Evolutionary conservation across 2,888 invertebrate genomes (phyloP), one percentile per base, ranked within the genome.

Genomic region (Mayetiola destructor): DNA sequence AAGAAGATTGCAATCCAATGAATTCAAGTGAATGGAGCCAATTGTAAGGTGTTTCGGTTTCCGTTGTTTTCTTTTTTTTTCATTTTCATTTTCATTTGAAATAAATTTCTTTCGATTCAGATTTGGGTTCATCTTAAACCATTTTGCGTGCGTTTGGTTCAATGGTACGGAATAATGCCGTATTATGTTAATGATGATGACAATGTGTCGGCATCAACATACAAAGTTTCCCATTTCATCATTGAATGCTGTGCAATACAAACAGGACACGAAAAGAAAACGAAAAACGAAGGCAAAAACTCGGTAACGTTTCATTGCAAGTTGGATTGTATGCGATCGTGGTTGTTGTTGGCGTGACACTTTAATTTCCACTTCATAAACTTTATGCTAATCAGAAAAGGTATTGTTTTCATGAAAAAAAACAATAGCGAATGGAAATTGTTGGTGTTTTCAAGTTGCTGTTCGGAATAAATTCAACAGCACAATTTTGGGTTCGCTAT

Each of bases 361-460:
- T 48, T 48, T 48, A 48, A 48, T 48, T 48, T 48, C 48, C 48
- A 48, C 48, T 48, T 48, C 48, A 48, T 48, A 48, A 48, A 48
- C 27, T 48, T 48, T 48, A 48, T 48, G 48, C 48, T 48, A 48
- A 48, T 48, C 48, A 48, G 48, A 48, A 27, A 48, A 48, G 48
- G 48, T 48, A 48, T 48, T 48, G 48, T 48, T 48, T 48, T 48
- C 27, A 48, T 48, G 23, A 48, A 23, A 48, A 48, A 23, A 48
- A n/a, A n/a, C n/a, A n/a, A n/a, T n/a, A n/a, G n/a, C n/a, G n/a
- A n/a, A 27, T 48, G 48, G 48, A 14, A 48, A 16, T 27, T 27
- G 48, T 27, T 48, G 27, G 27, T 27, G 27, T 48, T 48, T 48
- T n/a, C n/a, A 48, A 48, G 48, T 27, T 48, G 23, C 23, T 27